Percentiles rank a stretch among this genome's conserved stretches.
phyloP scores from a whole-genome alignment of 2,113 vertebrate species.

The Pseudorasbora parva region DNA sequence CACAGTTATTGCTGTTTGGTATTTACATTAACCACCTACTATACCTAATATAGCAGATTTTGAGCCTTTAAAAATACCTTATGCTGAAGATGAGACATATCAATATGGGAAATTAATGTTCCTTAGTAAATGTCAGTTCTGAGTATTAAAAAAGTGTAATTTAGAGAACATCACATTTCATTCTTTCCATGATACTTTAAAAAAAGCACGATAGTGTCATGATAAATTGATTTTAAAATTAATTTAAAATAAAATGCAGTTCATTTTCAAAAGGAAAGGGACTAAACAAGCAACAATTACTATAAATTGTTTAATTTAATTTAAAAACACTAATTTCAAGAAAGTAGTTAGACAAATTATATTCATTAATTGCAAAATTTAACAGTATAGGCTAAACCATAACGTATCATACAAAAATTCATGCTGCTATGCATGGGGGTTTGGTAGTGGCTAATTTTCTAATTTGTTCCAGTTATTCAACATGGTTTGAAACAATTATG shows the following conservation, averaged over 20 bases:
- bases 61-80: constrained; percentile 2
- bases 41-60: neutral
- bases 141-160: neutral
- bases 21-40: neutral
- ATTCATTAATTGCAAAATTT: neutral
- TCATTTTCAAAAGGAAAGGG: neutral
- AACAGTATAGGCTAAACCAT: no score
- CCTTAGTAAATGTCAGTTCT: constrained; percentile 20
- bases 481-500: no score
- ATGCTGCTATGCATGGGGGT: neutral
- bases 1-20: neutral
- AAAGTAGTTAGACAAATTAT: neutral
- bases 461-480: no score
- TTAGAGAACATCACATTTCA: neutral
- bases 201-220: neutral
- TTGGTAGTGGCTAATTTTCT: neutral
- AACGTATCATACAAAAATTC: no score
- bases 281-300: neutral
- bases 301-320: neutral
- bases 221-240: neutral
- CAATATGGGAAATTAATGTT: constrained; percentile 6
- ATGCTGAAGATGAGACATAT: constrained; percentile 18
- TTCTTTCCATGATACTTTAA: neutral
- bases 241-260: neutral
- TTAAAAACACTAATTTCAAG: neutral